Evolutionary conservation across 1,140 invertebrate species (phyloP).

Genomic region (Cherax destructor): DNA sequence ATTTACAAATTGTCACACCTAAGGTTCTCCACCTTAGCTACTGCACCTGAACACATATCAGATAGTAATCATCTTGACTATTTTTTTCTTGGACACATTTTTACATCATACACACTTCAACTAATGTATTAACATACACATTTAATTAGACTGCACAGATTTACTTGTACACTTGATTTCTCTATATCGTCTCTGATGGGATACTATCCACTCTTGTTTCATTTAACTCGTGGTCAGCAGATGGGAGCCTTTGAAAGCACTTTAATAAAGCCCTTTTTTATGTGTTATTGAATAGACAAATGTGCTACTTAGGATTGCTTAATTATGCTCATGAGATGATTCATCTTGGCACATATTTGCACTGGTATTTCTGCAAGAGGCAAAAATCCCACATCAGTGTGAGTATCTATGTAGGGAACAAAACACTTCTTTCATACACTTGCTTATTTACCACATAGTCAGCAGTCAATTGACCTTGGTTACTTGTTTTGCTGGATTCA

Average conservation of each 20-base stretch:
- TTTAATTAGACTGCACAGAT: slow-evolving; percentile 45
- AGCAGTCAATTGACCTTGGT: not conserved
- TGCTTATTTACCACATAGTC: slow-evolving; percentile 15
- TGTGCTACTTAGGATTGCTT: slow-evolving; percentile 25
- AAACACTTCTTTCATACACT: slow-evolving; percentile 21
- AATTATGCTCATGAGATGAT: slow-evolving; percentile 11
- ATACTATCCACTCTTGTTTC: slow-evolving; percentile 49
- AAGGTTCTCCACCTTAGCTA: slow-evolving; percentile 32
- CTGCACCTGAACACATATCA: slow-evolving; percentile 47
- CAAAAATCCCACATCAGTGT: not conserved
- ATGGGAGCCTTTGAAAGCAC: slow-evolving; percentile 29
- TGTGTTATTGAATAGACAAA: slow-evolving; percentile 13
- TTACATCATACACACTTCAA: slow-evolving; percentile 24
- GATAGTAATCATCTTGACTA: slow-evolving; percentile 38
- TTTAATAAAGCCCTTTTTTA: slow-evolving; percentile 26
- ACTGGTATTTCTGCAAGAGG: slow-evolving; percentile 17
- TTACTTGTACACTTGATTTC: slow-evolving; percentile 20
- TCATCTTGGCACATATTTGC: slow-evolving; percentile 25
- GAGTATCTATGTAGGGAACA: slow-evolving; percentile 3
- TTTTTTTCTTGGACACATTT: slow-evolving; percentile 25
- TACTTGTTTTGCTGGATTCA: not conserved
- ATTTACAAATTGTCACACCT: slow-evolving; percentile 18
- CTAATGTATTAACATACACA: slow-evolving; percentile 16
- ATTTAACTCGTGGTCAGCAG: slow-evolving; percentile 22
- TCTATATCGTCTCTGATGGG: slow-evolving; percentile 35